These are phyloP conservation scores for Ostrea edulis DNA, from an alignment of 1,140 invertebrate genomes.

Conservation along the genomic window DNA sequence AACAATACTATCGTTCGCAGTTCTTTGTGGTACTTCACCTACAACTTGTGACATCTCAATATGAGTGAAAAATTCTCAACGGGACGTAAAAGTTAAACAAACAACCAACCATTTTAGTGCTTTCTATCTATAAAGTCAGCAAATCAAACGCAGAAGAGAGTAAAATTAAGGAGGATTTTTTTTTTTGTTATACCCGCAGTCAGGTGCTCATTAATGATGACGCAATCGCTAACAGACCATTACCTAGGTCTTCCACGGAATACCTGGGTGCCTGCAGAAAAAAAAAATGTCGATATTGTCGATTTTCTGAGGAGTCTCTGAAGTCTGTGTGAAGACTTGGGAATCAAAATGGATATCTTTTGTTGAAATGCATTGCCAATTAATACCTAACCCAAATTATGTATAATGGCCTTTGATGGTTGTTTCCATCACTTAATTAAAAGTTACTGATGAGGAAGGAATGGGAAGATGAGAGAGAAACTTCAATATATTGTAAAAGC, in stretches of 20 bases:
- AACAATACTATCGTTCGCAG: no score
- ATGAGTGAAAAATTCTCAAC: no score
- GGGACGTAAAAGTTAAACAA: no score
- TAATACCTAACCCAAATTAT: neutral
- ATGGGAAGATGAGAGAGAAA: neutral
- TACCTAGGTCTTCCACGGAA: neutral
- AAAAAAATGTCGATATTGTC: neutral
- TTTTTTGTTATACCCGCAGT: neutral
- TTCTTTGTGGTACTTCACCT: no score
- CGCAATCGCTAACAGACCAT: neutral
- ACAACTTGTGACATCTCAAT: no score
- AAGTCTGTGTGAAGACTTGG: neutral
- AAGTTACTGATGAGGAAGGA: neutral
- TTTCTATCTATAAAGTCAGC: no score
- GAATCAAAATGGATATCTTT: neutral
- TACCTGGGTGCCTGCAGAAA: neutral
- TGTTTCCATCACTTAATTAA: slow-evolving; percentile 18
- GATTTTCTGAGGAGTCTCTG: neutral
- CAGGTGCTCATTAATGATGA: neutral
- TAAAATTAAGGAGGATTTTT: neutral
- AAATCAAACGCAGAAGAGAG: neutral
- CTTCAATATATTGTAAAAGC: neutral
- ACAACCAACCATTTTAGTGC: no score
- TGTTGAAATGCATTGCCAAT: neutral
- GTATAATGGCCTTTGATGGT: neutral